phyloP scores from a whole-genome alignment of 1,140 invertebrate genomes.

The Acromyrmex heyeri region DNA sequence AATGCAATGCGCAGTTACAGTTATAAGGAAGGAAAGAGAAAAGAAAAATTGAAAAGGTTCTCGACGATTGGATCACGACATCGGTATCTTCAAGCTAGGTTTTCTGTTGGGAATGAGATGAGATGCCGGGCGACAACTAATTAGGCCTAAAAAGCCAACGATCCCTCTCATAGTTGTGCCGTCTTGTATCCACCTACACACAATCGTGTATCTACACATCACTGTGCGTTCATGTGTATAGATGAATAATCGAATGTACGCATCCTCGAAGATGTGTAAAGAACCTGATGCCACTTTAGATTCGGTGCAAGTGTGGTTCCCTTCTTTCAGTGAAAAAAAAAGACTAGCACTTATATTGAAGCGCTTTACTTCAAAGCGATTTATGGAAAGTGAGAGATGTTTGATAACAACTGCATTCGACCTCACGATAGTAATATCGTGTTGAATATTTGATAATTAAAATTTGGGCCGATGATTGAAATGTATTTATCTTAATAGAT shows the following conservation, averaged over 20 bases:
- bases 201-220: neutral
- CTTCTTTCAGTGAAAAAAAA: constrained; percentile 30
- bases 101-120: constrained; percentile 77
- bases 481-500: neutral
- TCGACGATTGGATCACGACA: constrained; percentile 70
- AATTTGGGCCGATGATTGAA: neutral
- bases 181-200: constrained; percentile 45
- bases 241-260: constrained; percentile 8
- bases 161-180: constrained; percentile 79
- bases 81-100: constrained; percentile 66
- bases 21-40: constrained; percentile 23
- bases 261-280: constrained; percentile 59
- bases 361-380: neutral
- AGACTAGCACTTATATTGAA: constrained; percentile 20
- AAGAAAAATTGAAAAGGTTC: constrained; percentile 60
- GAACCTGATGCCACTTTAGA: constrained; percentile 76
- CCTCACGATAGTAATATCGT: neutral
- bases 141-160: constrained; percentile 85
- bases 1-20: neutral
- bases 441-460: neutral
- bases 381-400: constrained; percentile 38
- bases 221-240: neutral
- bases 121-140: constrained; percentile 86
- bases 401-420: constrained; percentile 62
- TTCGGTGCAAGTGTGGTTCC: constrained; percentile 28